These are phyloP conservation scores for Bradypodion pumilum DNA, from an alignment of 2,797 vertebrate genomes.

Conservation along the genomic window DNA sequence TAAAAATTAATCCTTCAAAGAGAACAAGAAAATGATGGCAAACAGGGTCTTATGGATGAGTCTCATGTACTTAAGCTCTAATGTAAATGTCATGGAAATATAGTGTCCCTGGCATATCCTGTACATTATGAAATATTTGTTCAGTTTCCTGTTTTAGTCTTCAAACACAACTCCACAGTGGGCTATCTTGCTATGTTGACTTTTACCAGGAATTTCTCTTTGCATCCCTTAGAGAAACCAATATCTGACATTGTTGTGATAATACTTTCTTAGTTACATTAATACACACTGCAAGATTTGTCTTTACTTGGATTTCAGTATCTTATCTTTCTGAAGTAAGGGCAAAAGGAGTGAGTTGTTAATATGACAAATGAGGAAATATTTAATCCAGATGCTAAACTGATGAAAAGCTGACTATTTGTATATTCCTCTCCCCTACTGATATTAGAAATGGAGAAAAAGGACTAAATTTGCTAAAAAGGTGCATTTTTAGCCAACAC, in stretches of 20 bases:
- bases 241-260: conserved; percentile 45
- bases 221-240: conserved; percentile 52
- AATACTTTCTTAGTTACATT: conserved; percentile 40
- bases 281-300: not conserved
- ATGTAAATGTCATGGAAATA: conserved; percentile 16
- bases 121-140: conserved; percentile 16
- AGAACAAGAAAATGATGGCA: not conserved
- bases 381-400: conserved; percentile 47
- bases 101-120: conserved; percentile 1
- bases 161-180: conserved; percentile 40
- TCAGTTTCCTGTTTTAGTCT: conserved; percentile 38
- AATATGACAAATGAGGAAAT: conserved; percentile 56
- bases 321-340: conserved; percentile 25
- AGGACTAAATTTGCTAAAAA: conserved; percentile 29
- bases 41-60: not conserved
- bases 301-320: conserved; percentile 33
- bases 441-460: conserved; percentile 42
- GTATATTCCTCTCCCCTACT: conserved; percentile 18
- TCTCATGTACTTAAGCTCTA: conserved; percentile 24
- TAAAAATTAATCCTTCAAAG: conserved; percentile 2
- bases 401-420: conserved; percentile 22
- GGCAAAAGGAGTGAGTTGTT: conserved; percentile 22
- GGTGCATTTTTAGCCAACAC: conserved; percentile 2
- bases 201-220: conserved; percentile 42
- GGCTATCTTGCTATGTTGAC: conserved; percentile 45